Evolutionary conservation across 2,113 vertebrate species (phyloP).

Genomic region (Charina bottae): DNA sequence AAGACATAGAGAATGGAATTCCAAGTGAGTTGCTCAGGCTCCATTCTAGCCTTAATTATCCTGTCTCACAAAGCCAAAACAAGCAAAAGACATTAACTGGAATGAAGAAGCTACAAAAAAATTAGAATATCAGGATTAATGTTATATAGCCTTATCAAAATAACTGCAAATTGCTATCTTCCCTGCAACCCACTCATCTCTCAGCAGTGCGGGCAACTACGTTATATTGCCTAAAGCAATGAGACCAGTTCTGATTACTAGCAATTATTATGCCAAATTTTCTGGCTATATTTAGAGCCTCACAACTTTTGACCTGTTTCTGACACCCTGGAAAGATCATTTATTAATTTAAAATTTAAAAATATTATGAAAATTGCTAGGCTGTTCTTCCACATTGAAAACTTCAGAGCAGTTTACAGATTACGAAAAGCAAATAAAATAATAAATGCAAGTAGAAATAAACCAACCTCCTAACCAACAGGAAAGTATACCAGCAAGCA

Average conservation of each 20-base stretch:
- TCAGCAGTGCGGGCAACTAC: not conserved
- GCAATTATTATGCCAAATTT: not conserved
- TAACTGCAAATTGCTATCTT: not conserved
- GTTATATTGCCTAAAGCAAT: not conserved
- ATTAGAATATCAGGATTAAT: not conserved
- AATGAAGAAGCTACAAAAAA: not conserved
- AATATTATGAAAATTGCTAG: not conserved
- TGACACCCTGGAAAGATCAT: not conserved
- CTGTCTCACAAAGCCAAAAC: conserved; percentile 1
- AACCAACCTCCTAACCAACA: not conserved
- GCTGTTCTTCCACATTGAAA: not conserved
- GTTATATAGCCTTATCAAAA: not conserved
- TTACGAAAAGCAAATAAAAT: not conserved
- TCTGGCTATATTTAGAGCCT: not conserved
- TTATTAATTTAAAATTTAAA: not conserved
- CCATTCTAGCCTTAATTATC: conserved; percentile 11
- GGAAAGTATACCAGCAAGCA: not conserved
- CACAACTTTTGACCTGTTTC: not conserved
- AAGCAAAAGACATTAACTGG: not conserved
- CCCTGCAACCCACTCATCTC: not conserved
- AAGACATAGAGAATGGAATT: not conserved
- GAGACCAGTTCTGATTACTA: not conserved
- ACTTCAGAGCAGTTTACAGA: not conserved
- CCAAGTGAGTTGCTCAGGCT: not conserved
- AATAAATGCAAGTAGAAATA: not conserved